These are phyloP conservation scores for Hemithea aestivaria DNA, from an alignment of 2,888 invertebrate genomes.

Conservation along the genomic window DNA sequence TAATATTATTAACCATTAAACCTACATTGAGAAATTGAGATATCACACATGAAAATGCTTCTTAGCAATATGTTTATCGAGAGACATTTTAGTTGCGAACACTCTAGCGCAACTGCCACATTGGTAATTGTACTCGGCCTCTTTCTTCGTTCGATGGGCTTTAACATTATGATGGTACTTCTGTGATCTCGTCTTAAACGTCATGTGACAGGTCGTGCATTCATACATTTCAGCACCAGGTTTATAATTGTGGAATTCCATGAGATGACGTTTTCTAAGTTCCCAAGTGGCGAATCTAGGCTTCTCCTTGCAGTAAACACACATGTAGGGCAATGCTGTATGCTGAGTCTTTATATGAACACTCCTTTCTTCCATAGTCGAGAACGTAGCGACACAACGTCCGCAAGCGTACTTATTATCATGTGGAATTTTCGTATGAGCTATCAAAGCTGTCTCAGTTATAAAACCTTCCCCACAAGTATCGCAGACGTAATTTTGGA, in stretches of 20 bases:
- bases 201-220: conserved; percentile 70
- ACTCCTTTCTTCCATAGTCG: conserved; percentile 61
- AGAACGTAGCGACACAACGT: conserved; percentile 65
- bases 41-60: conserved; percentile 70
- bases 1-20: no score
- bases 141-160: conserved; percentile 66
- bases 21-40: not conserved
- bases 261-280: conserved; percentile 59
- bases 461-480: conserved; percentile 72
- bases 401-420: conserved; percentile 68
- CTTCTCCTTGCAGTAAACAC: conserved; percentile 67
- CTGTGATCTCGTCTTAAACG: conserved; percentile 66
- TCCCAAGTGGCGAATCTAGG: conserved; percentile 71
- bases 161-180: conserved; percentile 72
- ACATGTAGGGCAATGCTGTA: conserved; percentile 64
- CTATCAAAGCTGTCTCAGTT: conserved; percentile 60
- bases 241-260: conserved; percentile 68
- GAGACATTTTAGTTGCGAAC: conserved; percentile 71
- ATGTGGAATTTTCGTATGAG: conserved; percentile 64
- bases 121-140: conserved; percentile 64
- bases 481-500: conserved; percentile 68
- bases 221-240: conserved; percentile 70
- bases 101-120: conserved; percentile 72
- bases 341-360: conserved; percentile 66
- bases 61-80: conserved; percentile 76